A percentile compares a stretch with the other conserved stretches of the same genome.
Evolutionary conservation across 2,888 invertebrate genomes (phyloP).

Genomic region (Spicauda simplicius): DNA sequence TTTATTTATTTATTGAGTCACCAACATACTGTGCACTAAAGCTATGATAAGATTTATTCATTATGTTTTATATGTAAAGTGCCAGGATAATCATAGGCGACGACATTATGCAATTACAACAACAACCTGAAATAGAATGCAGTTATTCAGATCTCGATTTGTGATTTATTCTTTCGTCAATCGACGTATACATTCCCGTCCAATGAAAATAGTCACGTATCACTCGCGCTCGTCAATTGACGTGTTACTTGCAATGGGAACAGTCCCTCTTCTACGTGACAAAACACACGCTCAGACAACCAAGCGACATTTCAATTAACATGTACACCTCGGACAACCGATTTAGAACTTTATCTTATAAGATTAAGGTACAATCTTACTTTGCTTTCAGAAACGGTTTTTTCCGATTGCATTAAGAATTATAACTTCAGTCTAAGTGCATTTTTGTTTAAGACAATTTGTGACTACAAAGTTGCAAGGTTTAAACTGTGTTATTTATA

Average conservation of each 20-base stretch:
- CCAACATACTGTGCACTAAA: too few relatives aligned
- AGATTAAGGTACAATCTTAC: not conserved
- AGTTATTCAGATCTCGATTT: too few relatives aligned
- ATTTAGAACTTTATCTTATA: conserved; percentile 3
- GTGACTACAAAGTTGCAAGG: conserved; percentile 12
- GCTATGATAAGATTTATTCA: too few relatives aligned
- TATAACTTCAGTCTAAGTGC: conserved; percentile 26
- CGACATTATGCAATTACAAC: too few relatives aligned
- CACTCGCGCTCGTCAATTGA: conserved; percentile 1
- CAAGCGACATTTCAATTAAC: conserved; percentile 46
- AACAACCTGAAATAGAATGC: too few relatives aligned
- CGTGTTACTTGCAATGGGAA: conserved; percentile 40
- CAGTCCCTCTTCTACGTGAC: conserved; percentile 48
- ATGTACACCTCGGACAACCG: conserved; percentile 14
- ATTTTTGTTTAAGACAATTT: conserved; percentile 28
- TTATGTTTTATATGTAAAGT: too few relatives aligned
- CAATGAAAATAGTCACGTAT: too few relatives aligned
- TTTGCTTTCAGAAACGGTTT: conserved; percentile 3
- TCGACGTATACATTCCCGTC: too few relatives aligned
- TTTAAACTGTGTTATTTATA: not conserved
- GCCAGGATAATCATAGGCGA: too few relatives aligned
- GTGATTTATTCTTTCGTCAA: too few relatives aligned
- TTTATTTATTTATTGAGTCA: too few relatives aligned
- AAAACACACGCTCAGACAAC: conserved; percentile 49
- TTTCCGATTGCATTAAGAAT: conserved; percentile 34